Base-by-base conservation (phyloP, 2,113 vertebrate species). In the Oncorhynchus gorbuscha region DNA sequence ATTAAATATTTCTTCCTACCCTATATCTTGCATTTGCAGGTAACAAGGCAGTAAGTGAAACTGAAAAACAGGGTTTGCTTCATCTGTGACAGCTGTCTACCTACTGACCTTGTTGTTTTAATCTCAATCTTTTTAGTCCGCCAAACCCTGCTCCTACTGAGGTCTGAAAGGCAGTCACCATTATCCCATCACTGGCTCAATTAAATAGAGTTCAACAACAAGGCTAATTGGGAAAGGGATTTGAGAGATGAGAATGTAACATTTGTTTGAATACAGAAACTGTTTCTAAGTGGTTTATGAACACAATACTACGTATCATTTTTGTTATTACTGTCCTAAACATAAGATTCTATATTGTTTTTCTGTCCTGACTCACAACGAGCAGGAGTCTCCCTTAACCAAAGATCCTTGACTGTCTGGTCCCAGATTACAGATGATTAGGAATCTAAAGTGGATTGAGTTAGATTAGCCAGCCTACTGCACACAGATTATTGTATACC, bases 31-130 rank as follows among this genome's bases (percentile, higher is more conserved):
- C 39, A 11, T 45, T 45, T 45, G 39, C 9, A 11, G 39, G 39
- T 12, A 45, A 12, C 39, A 45, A 45, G 39, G 39, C 39, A 45
- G 5, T 22, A n/a, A 62, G n/a, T 62, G 59, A 62, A 62, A 22
- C n/a, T 67, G 51, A 55, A 30, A 26, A 20, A 26, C 24, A 45
- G 70, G 35, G 5, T 12, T 24, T 71, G 75, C 75, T 69, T 71
- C 62, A 72, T 69, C 74, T 55, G 51, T 55, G 51, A 5, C 16
- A 18, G 14, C 51, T 55, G 13, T 14, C 14, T 55, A 18, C 14
- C 66, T 79, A 69, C 65, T 77, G 79, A 84, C 76, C 81, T 87
- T 84, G 81, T 87, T 84, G 81, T 80, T 82, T 76, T 51, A 76
- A 69, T 80, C 77, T 62, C 77, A 83, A 77, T 83, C 85, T 77